Conservation (phyloP, 2,113 vertebrate genomes). For the Pedionomus torquatus region DNA sequence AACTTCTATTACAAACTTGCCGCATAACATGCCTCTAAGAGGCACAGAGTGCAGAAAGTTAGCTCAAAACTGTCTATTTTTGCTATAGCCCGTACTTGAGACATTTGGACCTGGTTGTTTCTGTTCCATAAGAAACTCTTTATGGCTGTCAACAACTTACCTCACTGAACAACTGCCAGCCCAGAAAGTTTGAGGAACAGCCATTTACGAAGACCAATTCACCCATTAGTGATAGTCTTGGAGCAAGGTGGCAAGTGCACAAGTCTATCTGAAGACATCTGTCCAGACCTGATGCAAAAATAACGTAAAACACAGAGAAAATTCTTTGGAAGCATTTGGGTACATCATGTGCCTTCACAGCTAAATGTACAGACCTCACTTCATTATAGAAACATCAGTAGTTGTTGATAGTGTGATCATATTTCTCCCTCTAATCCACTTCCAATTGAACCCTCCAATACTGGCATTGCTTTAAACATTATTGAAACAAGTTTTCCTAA, state of each 20-base stretch:
- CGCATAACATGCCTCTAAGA: background rate
- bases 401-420: fast-evolving
- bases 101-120: background rate
- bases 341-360: background rate
- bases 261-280: background rate
- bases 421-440: background rate
- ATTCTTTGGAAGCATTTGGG: background rate
- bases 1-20: background rate
- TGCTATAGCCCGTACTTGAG: background rate
- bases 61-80: background rate
- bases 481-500: background rate
- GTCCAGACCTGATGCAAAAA: background rate
- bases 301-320: background rate
- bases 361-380: background rate
- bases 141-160: background rate
- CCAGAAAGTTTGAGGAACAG: background rate
- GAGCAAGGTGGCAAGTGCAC: background rate
- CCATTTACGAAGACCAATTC: background rate
- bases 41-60: background rate
- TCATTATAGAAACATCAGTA: background rate
- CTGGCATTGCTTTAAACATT: background rate
- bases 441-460: background rate
- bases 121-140: background rate
- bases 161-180: background rate
- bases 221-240: background rate